Evolutionary conservation across 2,888 invertebrate species (phyloP).

Genomic region (Criorhina ranunculi): DNA sequence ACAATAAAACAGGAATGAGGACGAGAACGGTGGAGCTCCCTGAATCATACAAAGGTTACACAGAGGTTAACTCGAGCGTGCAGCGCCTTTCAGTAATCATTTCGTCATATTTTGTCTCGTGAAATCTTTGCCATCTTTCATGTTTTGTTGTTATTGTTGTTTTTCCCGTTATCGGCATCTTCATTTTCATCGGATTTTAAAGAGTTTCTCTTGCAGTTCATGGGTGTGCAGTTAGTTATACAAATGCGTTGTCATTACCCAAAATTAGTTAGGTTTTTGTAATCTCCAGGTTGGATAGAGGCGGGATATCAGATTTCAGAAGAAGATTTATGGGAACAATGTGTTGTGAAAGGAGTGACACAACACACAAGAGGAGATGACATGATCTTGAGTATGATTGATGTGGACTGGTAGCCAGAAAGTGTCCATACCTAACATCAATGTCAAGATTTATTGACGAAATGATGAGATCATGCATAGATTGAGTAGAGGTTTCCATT

Average conservation of each 20-base stretch:
- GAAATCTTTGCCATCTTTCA: conserved; percentile 40
- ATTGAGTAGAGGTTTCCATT: no score
- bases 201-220: conserved; percentile 2
- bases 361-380: neutral
- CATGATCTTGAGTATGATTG: conserved; percentile 13
- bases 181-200: conserved; percentile 15
- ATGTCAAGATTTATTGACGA: neutral
- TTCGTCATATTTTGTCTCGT: conserved; percentile 43
- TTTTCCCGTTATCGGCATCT: conserved; percentile 25
- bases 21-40: neutral
- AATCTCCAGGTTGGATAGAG: neutral
- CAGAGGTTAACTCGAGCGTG: conserved; percentile 70
- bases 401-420: conserved; percentile 10
- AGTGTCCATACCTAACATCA: no score
- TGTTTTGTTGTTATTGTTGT: neutral
- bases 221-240: conserved; percentile 32
- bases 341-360: neutral
- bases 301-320: conserved; percentile 40
- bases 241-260: conserved; percentile 59
- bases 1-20: conserved; percentile 34
- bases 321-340: conserved; percentile 5
- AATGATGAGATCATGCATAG: no score
- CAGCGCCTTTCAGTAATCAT: conserved; percentile 44
- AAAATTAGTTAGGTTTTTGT: conserved; percentile 55
- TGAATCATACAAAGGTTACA: conserved; percentile 46